These are phyloP conservation scores for Idris sp. DNA, from an alignment of 1,140 invertebrate genomes.

Conservation along the genomic window DNA sequence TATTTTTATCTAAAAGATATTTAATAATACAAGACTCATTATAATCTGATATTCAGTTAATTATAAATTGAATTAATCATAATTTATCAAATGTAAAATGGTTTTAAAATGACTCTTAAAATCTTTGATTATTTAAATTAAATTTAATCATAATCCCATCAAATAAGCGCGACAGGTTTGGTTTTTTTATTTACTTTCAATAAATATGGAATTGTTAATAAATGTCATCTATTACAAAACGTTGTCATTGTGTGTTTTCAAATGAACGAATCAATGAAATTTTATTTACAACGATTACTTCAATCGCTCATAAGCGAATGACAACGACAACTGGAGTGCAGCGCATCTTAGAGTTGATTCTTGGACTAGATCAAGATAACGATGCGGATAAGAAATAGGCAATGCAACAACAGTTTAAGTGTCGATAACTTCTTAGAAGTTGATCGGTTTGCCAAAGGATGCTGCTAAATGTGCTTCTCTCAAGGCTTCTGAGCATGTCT, in stretches of 20 bases:
- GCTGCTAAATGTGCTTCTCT: constrained; percentile 98
- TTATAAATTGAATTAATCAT: too few species aligned
- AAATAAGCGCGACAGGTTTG: constrained; percentile 26
- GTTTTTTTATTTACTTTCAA: constrained; percentile 73
- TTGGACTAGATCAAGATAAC: constrained; percentile 70
- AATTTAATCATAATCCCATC: constrained; percentile 41
- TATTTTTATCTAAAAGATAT: too few species aligned
- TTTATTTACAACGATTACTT: constrained; percentile 65
- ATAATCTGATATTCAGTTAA: too few species aligned
- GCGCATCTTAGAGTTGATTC: constrained; percentile 57
- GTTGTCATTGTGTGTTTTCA: constrained; percentile 38
- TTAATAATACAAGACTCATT: too few species aligned
- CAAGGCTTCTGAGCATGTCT: constrained; percentile 98
- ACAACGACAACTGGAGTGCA: constrained; percentile 49
- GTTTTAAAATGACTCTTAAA: background rate
- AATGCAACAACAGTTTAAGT: constrained; percentile 31
- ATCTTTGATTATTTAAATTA: background rate
- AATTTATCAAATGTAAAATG: too few species aligned
- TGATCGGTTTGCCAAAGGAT: constrained; percentile 98
- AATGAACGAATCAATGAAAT: constrained; percentile 63
- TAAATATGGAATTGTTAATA: constrained; percentile 72
- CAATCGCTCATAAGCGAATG: constrained; percentile 40
- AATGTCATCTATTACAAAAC: constrained; percentile 68
- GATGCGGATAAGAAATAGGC: constrained; percentile 61
- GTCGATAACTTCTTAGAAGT: constrained; percentile 84